Percentiles rank a stretch among this genome's conserved stretches.
phyloP scores from a whole-genome alignment of 2,113 vertebrate genomes.

The Tachysurus vachellii region DNA sequence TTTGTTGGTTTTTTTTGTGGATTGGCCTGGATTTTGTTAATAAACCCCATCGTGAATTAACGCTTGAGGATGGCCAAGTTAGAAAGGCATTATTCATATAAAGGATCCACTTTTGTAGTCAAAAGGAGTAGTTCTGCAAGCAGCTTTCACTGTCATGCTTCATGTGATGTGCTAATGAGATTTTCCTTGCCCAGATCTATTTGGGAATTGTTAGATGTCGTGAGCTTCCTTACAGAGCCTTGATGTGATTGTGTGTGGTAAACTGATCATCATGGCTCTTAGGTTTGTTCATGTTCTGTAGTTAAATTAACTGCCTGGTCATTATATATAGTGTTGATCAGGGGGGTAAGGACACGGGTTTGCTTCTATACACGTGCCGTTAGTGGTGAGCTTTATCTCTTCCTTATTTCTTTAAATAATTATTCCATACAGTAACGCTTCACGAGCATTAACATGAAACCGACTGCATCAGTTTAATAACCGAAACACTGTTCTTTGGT shows the following conservation, averaged over 20 bases:
- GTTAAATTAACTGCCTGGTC: background rate
- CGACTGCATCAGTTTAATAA: background rate
- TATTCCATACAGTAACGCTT: background rate
- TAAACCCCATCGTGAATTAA: background rate
- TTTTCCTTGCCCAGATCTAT: conserved; percentile 15
- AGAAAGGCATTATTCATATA: background rate
- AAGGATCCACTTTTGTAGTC: background rate
- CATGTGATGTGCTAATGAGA: conserved; percentile 25
- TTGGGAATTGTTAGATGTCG: conserved; percentile 9
- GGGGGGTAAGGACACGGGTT: background rate
- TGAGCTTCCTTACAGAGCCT: background rate
- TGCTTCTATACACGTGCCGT: background rate
- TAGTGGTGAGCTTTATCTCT: background rate
- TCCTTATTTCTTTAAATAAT: background rate
- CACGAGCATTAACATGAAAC: background rate
- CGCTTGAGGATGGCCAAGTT: background rate
- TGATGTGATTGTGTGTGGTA: background rate
- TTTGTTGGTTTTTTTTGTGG: too few species aligned
- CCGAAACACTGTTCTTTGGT: background rate
- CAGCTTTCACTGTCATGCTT: conserved; percentile 19
- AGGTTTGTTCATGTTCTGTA: background rate
- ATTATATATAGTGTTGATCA: background rate
- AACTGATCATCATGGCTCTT: background rate
- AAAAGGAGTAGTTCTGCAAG: background rate
- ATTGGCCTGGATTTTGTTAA: background rate